Conservation (phyloP, 2,797 vertebrate species). For the Sciurus vulgaris region DNA sequence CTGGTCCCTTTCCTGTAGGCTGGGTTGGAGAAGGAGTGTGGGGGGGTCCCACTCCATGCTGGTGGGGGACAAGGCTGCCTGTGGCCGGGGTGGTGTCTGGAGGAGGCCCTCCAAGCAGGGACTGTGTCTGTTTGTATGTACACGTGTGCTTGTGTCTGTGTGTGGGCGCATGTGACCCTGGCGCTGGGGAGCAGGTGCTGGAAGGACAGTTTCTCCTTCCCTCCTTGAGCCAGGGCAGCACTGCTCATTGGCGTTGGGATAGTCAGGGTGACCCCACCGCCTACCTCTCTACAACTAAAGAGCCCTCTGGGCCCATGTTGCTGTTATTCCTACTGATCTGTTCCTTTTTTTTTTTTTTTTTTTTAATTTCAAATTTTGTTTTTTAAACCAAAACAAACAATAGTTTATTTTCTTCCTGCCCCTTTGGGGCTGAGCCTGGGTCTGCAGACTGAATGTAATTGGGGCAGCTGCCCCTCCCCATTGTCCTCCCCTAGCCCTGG, state of each 20-base stretch:
- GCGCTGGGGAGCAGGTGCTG: slow-evolving; percentile 44
- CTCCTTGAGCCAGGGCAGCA: slow-evolving; percentile 29
- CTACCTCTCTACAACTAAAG: slow-evolving; percentile 81
- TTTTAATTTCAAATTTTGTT: slow-evolving; percentile 61
- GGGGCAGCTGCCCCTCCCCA: slow-evolving; percentile 19
- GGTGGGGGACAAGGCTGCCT: neutral
- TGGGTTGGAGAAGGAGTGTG: neutral
- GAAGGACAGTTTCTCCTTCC: neutral
- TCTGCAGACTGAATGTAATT: slow-evolving; percentile 85
- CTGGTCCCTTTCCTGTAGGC: neutral
- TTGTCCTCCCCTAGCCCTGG: neutral
- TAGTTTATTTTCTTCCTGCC: slow-evolving; percentile 72
- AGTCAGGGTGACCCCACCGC: slow-evolving; percentile 74
- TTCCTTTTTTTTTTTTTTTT: slow-evolving; percentile 60
- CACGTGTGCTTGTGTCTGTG: slow-evolving; percentile 63
- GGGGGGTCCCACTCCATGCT: neutral
- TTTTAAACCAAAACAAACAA: slow-evolving; percentile 80
- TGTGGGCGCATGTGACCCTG: neutral
- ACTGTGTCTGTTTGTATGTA: neutral
- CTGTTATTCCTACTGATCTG: slow-evolving; percentile 82
- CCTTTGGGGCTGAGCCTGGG: slow-evolving; percentile 78
- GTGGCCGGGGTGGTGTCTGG: neutral
- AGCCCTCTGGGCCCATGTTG: slow-evolving; percentile 76
- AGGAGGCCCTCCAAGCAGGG: slow-evolving; percentile 27
- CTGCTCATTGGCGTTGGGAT: slow-evolving; percentile 53